Percentiles rank a stretch among this genome's conserved stretches.
phyloP scores from a whole-genome alignment of 2,888 invertebrate genomes.

The Drosophila mercatorum region DNA sequence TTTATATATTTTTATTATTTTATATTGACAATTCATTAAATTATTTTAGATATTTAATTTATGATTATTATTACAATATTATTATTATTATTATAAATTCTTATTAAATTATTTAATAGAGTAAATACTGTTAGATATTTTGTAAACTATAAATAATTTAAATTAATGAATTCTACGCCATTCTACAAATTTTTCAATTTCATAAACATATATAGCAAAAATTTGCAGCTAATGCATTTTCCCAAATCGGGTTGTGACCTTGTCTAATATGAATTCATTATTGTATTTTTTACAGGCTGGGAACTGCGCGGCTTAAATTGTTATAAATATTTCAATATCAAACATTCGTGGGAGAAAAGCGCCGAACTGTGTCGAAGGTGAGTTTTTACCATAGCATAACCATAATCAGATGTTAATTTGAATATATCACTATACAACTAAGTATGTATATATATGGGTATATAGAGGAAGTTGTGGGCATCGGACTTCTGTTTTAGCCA shows the following conservation, averaged over 20 bases:
- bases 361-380: constrained; percentile 97
- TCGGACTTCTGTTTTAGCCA: constrained; percentile 30
- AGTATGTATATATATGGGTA: constrained; percentile 7
- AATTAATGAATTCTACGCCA: not conserved
- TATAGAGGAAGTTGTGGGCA: constrained; percentile 60
- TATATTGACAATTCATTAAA: not conserved
- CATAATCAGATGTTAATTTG: constrained; percentile 70
- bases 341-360: constrained; percentile 98
- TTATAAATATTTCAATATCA: constrained; percentile 97
- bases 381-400: constrained; percentile 81
- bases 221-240: constrained; percentile 14
- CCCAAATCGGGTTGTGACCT: constrained; percentile 49
- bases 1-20: not conserved
- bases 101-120: not conserved
- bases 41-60: not conserved
- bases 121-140: not conserved
- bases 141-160: constrained; percentile 1
- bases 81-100: not conserved
- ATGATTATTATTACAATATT: too few species aligned
- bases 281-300: constrained; percentile 90
- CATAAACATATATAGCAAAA: not conserved
- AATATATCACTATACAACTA: constrained; percentile 20
- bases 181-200: not conserved
- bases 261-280: constrained; percentile 43
- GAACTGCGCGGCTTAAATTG: constrained; percentile 95